These are phyloP conservation scores for Malurus cyaneus DNA, from an alignment of 2,113 vertebrate genomes.

Conservation along the genomic window DNA sequence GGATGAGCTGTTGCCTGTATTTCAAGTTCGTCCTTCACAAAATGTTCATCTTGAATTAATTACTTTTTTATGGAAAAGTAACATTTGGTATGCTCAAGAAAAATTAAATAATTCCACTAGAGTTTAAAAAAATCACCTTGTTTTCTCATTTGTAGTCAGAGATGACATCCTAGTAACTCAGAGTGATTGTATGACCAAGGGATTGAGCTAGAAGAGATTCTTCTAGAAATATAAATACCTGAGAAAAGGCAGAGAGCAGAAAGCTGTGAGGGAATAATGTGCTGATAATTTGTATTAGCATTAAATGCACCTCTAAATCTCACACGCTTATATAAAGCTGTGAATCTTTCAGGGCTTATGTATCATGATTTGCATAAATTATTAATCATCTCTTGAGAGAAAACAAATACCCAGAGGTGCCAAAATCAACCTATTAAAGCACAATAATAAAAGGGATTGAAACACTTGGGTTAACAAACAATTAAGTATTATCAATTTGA, in stretches of 20 bases:
- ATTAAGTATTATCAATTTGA: neutral
- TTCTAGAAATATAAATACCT: neutral
- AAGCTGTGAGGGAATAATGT: neutral
- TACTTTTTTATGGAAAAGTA: neutral
- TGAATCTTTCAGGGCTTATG: neutral
- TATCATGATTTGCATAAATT: neutral
- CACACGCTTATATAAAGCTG: neutral
- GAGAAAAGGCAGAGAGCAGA: neutral
- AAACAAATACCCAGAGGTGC: neutral
- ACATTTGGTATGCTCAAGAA: neutral
- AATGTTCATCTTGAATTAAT: neutral
- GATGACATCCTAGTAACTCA: neutral
- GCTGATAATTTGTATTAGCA: neutral
- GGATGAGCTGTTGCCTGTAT: neutral
- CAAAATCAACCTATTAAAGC: neutral
- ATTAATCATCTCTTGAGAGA: neutral
- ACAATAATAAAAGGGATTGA: neutral
- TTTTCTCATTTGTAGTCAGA: neutral
- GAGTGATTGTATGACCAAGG: neutral
- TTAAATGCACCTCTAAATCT: neutral
- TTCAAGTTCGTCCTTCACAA: neutral
- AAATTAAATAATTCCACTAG: neutral
- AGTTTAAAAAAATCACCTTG: neutral
- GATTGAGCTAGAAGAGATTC: neutral
- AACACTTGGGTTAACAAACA: neutral